Evolutionary conservation across 2,113 vertebrate genomes (phyloP).

Genomic region (Ia io): DNA sequence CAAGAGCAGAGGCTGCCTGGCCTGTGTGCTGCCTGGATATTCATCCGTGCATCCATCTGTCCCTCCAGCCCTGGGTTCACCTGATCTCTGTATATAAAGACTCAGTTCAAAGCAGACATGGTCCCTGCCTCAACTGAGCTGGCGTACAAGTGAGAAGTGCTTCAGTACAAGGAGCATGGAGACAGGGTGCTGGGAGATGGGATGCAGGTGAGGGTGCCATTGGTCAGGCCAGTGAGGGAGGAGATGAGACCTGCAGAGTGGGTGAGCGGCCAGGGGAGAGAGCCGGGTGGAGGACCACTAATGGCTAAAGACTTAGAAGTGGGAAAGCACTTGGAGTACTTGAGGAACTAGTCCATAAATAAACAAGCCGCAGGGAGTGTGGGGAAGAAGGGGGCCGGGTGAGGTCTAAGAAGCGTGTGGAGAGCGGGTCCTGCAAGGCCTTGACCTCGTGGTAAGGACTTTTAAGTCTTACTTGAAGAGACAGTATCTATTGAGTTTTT

Average conservation of each 20-base stretch:
- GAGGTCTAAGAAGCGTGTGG: not conserved
- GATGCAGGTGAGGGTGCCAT: not conserved
- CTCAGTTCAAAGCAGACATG: not conserved
- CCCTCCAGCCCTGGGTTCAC: not conserved
- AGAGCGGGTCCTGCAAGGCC: not conserved
- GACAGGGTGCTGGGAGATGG: no score
- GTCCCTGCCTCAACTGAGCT: not conserved
- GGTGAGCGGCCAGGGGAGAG: not conserved
- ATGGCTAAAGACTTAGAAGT: not conserved
- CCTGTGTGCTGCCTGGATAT: not conserved
- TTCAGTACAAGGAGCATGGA: rapidly evolving
- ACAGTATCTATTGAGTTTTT: not conserved
- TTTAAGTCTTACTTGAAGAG: not conserved
- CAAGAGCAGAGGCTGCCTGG: not conserved
- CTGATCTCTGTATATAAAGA: not conserved
- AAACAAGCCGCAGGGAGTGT: not conserved
- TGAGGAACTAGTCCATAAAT: not conserved
- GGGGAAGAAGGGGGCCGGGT: not conserved
- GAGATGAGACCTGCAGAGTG: not conserved
- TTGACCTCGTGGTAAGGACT: not conserved
- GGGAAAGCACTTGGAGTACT: not conserved
- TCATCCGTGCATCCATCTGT: not conserved
- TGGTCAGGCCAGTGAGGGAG: not conserved
- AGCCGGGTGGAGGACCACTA: not conserved
- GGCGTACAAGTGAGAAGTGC: not conserved